Percentiles rank a stretch among this genome's conserved stretches.
Evolutionary conservation across 2,113 vertebrate genomes (phyloP).

Genomic region (Nycticorax nycticorax): DNA sequence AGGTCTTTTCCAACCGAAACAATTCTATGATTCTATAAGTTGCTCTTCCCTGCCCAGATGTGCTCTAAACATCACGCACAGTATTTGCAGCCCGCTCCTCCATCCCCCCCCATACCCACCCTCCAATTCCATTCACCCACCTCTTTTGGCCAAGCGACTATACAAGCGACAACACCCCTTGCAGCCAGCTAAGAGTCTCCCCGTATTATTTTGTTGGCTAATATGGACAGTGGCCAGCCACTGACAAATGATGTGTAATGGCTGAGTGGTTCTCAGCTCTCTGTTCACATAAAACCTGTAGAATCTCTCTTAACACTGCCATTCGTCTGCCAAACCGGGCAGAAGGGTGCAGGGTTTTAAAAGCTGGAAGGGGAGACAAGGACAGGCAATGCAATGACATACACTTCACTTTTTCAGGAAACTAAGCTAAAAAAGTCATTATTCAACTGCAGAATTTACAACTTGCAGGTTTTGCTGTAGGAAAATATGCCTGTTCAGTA

Average conservation of each 20-base stretch:
- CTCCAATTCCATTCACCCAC: not conserved
- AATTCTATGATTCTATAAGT: too few relatives aligned
- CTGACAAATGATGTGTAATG: not conserved
- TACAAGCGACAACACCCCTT: not conserved
- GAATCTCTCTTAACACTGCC: not conserved
- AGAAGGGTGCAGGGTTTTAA: not conserved
- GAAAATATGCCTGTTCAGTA: constrained; percentile 64
- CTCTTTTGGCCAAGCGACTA: constrained; percentile 13
- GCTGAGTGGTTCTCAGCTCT: constrained; percentile 43
- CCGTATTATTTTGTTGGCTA: not conserved
- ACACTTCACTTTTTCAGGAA: not conserved
- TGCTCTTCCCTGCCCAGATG: not conserved
- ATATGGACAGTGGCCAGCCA: constrained; percentile 59
- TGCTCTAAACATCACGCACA: not conserved
- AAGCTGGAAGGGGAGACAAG: not conserved
- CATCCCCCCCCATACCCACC: not conserved
- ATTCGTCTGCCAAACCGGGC: not conserved
- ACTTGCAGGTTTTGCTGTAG: constrained; percentile 29
- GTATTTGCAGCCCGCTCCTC: not conserved
- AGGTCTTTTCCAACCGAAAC: too few relatives aligned
- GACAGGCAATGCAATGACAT: constrained; percentile 18
- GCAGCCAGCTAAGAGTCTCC: not conserved
- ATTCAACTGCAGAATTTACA: constrained; percentile 37
- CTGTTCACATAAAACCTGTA: not conserved
- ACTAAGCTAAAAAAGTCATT: not conserved